These are phyloP conservation scores for Synergus japonicus DNA, from an alignment of 2,888 invertebrate species.

Conservation along the genomic window DNA sequence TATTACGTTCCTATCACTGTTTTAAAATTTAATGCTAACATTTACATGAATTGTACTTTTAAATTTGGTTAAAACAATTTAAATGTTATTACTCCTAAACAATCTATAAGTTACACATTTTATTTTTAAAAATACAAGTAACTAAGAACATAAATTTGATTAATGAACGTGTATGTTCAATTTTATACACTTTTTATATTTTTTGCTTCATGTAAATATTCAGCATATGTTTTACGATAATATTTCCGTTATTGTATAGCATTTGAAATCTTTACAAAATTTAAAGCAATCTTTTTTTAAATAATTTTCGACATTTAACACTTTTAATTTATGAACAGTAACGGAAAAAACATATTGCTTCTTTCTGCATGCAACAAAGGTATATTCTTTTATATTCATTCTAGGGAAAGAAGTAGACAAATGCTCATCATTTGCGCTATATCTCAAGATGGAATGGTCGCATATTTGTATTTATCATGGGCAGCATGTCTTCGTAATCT, in stretches of 20 bases:
- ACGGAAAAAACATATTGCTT: constrained; percentile 62
- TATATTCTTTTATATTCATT: constrained; percentile 69
- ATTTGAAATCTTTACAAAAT: neutral
- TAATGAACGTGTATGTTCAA: neutral
- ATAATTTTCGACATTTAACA: neutral
- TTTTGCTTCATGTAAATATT: neutral
- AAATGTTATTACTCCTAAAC: neutral
- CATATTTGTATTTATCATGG: constrained; percentile 68
- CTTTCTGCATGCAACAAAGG: constrained; percentile 64
- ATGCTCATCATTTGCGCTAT: constrained; percentile 69
- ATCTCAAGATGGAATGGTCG: constrained; percentile 66
- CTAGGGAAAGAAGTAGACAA: constrained; percentile 75
- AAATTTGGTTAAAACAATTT: neutral
- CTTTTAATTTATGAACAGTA: neutral
- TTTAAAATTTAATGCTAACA: neutral
- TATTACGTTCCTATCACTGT: neutral
- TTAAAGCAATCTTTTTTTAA: neutral
- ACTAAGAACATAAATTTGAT: no score
- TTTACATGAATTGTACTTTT: neutral
- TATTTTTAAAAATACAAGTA: no score
- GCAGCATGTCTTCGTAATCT: constrained; percentile 70
- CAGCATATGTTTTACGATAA: neutral
- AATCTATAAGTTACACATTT: no score
- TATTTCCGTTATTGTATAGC: neutral
- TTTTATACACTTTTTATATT: neutral